A percentile compares a stretch with the other conserved stretches of the same genome.
These are phyloP conservation scores for Mesorhabditis belari DNA, from an alignment of 2,888 invertebrate species.

Conservation along the genomic window DNA sequence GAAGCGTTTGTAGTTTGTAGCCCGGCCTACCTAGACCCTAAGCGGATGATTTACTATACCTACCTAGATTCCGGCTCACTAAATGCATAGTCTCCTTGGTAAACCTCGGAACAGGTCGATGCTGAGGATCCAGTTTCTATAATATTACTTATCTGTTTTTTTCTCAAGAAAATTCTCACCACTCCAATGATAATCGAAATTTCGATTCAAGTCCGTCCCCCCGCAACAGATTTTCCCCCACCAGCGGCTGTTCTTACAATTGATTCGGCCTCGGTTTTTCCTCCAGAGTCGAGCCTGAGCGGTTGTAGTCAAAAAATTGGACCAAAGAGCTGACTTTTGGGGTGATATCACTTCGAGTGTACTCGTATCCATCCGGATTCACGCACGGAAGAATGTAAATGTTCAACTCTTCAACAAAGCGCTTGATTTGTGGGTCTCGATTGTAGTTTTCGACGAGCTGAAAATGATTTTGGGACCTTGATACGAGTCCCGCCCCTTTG, in stretches of 20 bases:
- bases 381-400: conserved; percentile 46
- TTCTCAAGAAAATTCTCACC: no score
- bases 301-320: not conserved
- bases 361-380: conserved; percentile 49
- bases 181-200: conserved; percentile 44
- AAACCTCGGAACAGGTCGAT: conserved; percentile 51
- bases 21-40: no score
- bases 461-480: conserved; percentile 7
- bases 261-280: conserved; percentile 41
- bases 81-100: conserved; percentile 45
- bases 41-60: no score
- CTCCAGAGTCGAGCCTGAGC: conserved; percentile 48
- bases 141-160: no score
- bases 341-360: conserved; percentile 42
- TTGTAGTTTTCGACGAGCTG: conserved; percentile 43
- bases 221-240: conserved; percentile 46
- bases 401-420: conserved; percentile 29
- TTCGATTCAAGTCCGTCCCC: conserved; percentile 51
- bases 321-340: conserved; percentile 29
- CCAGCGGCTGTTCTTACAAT: conserved; percentile 47
- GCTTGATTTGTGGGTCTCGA: conserved; percentile 15
- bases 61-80: conserved; percentile 47
- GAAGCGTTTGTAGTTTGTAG: no score
- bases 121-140: conserved; percentile 39
- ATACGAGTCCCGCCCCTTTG: no score